Base-by-base conservation (phyloP, 2,113 vertebrate species). In the Zapus hudsonius region DNA sequence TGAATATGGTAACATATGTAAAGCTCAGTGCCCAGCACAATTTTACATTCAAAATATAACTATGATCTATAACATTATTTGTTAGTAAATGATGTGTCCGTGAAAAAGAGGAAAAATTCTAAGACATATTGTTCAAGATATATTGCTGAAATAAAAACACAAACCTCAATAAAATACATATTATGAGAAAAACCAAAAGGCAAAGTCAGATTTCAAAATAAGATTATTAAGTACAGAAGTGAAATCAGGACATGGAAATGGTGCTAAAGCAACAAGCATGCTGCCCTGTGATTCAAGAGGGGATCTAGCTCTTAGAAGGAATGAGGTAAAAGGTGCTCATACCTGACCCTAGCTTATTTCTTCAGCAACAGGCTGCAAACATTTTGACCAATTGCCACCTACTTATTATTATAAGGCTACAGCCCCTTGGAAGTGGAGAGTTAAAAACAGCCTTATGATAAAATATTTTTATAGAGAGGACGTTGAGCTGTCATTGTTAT, bases 191-290 rank as follows among this genome's bases (percentile, higher is more conserved):
- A 31, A 20, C 31, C 59, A 74, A 89, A n/a, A 40, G 38, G 16
- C 3, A 85, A 55, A 94, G 36, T 61, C 25, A 59, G 23, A 66
- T 66, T 89, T 83, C n/a, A 81, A 86, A 91, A 15, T 52, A 52
- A 74, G 44, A 85, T 57, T 40, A 85, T 80, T n/a, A 76, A 72
- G 66, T 92, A 89, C 69, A 94, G 73, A 83, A 80, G 86, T 59
- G 42, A 84, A 92, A 66, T 59, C 25, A 76, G 16, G 59, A 23
- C 67, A 79, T 31, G 10, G n/a, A 22, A 17, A 52, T 9, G 16
- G 63, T 52, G 31, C 38, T 38, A 38, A 92, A 66, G 42, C 15
- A 64, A 57, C 31, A 72, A 42, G 11, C 5, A 61, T 61, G 10
- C 15, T 61, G 66, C 91, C 67, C 44, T 87, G n/a, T 33, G 40